phyloP scores from a whole-genome alignment of 1,140 invertebrate genomes.

The Drosophila sp. region DNA sequence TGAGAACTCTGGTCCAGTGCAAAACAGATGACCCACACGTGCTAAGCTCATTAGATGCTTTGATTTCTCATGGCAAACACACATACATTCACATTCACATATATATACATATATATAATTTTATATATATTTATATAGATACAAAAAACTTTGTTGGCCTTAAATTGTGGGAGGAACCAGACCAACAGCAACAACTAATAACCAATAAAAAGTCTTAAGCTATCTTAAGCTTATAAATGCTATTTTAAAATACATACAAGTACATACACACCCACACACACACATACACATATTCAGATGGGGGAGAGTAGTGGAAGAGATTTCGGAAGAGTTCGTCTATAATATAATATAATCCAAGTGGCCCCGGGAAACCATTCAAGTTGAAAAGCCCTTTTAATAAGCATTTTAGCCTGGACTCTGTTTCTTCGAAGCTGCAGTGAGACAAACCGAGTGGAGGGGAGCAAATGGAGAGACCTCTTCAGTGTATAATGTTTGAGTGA shows the following conservation, averaged over 20 bases:
- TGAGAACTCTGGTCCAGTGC: conserved; percentile 18
- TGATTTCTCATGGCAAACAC: conserved; percentile 54
- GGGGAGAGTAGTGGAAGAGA: neutral
- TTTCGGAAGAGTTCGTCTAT: conserved; percentile 4
- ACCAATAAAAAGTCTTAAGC: conserved; percentile 79
- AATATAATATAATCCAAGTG: conserved; percentile 37
- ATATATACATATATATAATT: neutral
- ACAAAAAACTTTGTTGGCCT: conserved; percentile 17
- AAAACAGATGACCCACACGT: conserved; percentile 71
- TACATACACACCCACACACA: conserved; percentile 4
- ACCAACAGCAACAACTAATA: conserved; percentile 67
- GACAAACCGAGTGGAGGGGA: conserved; percentile 52
- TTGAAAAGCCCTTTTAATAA: conserved; percentile 80
- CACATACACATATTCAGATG: neutral
- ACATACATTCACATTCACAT: neutral
- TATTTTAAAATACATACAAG: conserved; percentile 72
- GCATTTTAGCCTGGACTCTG: conserved; percentile 58
- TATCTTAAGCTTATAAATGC: conserved; percentile 74
- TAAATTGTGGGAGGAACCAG: conserved; percentile 28
- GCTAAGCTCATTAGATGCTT: conserved; percentile 74
- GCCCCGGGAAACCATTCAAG: conserved; percentile 66
- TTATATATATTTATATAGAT: neutral
- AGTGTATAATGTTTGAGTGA: conserved; percentile 71
- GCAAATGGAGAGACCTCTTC: conserved; percentile 47
- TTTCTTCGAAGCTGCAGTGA: neutral